Conservation (phyloP, 1,140 invertebrate genomes). For the Augochlora pura region DNA sequence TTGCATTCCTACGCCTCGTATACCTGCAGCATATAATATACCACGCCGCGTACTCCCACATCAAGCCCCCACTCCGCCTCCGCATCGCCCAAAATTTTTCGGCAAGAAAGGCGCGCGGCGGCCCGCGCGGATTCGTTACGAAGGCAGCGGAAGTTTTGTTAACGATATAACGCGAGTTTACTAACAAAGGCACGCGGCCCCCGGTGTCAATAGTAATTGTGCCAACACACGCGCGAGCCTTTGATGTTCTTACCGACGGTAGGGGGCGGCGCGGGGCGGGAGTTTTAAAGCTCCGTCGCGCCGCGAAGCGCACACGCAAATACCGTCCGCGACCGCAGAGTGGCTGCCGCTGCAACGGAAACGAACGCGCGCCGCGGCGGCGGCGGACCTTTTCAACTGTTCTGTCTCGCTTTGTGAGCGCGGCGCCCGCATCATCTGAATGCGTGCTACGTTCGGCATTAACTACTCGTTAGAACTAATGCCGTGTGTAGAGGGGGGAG, state of each 20-base stretch:
- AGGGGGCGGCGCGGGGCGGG: neutral
- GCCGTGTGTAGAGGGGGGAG: no score
- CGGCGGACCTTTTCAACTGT: slow-evolving; percentile 46
- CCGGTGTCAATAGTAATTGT: slow-evolving; percentile 50
- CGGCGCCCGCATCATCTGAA: neutral
- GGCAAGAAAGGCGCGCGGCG: neutral
- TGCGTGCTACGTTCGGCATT: slow-evolving; percentile 41
- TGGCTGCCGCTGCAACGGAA: slow-evolving; percentile 37
- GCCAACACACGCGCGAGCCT: slow-evolving; percentile 54
- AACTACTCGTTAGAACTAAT: slow-evolving; percentile 57
- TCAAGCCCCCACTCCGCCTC: no score
- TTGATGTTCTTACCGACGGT: slow-evolving; percentile 60
- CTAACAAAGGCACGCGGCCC: slow-evolving; percentile 24
- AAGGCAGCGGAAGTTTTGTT: neutral
- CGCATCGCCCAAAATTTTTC: neutral
- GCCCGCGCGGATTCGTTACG: neutral
- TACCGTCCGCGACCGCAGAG: slow-evolving; percentile 56
- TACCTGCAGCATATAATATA: no score
- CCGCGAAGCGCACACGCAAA: slow-evolving; percentile 35
- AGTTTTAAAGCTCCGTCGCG: slow-evolving; percentile 56
- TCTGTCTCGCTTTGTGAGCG: slow-evolving; percentile 46
- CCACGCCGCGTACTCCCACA: no score
- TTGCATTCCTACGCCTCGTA: no score
- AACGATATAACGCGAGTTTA: slow-evolving; percentile 12
- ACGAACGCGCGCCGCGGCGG: no score